Evolutionary conservation across 2,797 vertebrate genomes (phyloP), one percentile per base, ranked within the genome.

Genomic region (Crenuchus spilurus): DNA sequence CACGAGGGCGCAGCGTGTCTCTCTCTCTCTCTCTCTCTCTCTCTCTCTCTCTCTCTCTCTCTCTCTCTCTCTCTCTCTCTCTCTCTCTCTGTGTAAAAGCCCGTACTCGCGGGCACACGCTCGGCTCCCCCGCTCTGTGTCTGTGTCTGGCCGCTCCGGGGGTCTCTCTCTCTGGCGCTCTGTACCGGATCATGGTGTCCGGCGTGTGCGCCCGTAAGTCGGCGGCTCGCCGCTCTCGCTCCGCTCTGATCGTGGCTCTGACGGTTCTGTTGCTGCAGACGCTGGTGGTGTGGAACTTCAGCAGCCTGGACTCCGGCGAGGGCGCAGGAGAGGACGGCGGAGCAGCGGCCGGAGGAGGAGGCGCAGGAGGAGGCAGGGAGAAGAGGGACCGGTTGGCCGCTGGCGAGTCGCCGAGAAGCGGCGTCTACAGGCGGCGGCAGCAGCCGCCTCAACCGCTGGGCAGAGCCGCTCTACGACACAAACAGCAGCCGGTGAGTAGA

Each of bases 251-350:
- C 58, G 93, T 93, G 41, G 96, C 94, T 52, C 91, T 96, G 83
- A 93, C 91, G 16, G 93, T 96, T 64, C 91, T 98, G 90, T 92
- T 98, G 78, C 83, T 98, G 84, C 96, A 98, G 93, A 97, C 96
- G 31, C 95, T 98, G 78, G 87, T 97, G 80, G 95, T 96, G 83
- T 97, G 96, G 96, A 98, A 96, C 94, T 96, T 98, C 93, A 96
- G 93, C 91, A 96, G 93, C 89, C 89, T 98, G 77, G 96, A 98
- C 87, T 91, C 94, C 0, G 92, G 90, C 65, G 92, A 94, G 79
- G 93, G 92, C 71, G 88, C 30, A 22, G 72, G 91, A 76, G 90
- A 89, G 79, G 89, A 89, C 83, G 90, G 86, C 64, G 82, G 64
- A 37, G 84, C 81, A 51, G 71, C 44, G 0, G 66, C 33, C 1